Evolutionary conservation across 1,140 invertebrate genomes (phyloP).

Genomic region (Cepaea nemoralis): DNA sequence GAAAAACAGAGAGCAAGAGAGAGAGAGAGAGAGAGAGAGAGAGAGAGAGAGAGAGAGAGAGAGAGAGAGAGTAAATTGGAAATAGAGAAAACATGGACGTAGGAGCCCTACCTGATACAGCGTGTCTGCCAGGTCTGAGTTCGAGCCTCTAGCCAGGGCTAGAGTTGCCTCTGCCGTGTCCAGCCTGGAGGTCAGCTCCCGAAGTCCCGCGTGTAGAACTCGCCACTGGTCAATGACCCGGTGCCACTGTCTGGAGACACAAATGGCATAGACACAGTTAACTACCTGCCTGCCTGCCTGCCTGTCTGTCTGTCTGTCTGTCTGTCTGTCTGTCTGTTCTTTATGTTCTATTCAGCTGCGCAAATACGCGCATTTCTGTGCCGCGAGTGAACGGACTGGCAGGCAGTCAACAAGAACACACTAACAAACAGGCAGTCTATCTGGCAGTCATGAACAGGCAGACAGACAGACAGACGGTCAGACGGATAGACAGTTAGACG

Average conservation of each 20-base stretch:
- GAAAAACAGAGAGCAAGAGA: not conserved
- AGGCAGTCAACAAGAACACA: too few relatives aligned
- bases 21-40: not conserved
- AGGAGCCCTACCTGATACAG: constrained; percentile 68
- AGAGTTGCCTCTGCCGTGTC: constrained; percentile 73
- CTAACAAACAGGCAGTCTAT: too few relatives aligned
- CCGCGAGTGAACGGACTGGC: too few relatives aligned
- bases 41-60: not conserved
- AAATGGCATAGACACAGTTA: constrained; percentile 29
- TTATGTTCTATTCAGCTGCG: too few relatives aligned
- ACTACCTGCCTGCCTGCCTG: too few relatives aligned
- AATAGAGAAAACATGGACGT: too few relatives aligned
- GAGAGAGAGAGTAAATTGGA: not conserved
- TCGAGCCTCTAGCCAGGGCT: constrained; percentile 58
- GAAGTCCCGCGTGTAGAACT: constrained; percentile 76
- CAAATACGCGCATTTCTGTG: too few relatives aligned
- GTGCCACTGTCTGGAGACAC: constrained; percentile 76
- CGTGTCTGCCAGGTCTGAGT: constrained; percentile 69
- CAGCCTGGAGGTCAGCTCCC: constrained; percentile 77
- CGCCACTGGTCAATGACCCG: constrained; percentile 77
- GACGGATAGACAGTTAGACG: too few relatives aligned
- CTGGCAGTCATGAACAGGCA: too few relatives aligned
- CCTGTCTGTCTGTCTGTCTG: too few relatives aligned
- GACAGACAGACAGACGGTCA: too few relatives aligned
- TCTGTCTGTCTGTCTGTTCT: too few relatives aligned